Conservation (phyloP, 1,140 invertebrate species). For the Aphaenogaster rudis region DNA sequence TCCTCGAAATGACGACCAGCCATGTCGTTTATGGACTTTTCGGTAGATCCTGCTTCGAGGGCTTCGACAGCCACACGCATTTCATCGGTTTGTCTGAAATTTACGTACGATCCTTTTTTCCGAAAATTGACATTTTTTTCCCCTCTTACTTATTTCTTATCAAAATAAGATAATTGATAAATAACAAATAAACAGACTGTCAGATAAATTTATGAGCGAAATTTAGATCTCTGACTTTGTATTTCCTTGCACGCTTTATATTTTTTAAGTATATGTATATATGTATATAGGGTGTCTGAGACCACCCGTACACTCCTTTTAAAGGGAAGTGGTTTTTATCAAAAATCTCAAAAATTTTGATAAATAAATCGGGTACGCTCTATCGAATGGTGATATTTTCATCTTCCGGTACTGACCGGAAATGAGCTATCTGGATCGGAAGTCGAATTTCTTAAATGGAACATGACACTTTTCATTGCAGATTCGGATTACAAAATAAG, state of each 20-base stretch:
- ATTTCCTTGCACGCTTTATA: background rate
- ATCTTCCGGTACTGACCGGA: too few relatives aligned
- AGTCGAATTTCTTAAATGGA: too few relatives aligned
- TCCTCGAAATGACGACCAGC: conserved; percentile 93
- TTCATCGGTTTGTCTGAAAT: conserved; percentile 91
- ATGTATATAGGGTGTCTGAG: too few relatives aligned
- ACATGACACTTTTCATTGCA: too few relatives aligned
- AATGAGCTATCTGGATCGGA: too few relatives aligned
- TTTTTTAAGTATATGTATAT: too few relatives aligned
- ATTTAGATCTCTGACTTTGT: background rate
- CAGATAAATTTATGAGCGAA: background rate
- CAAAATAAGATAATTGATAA: background rate
- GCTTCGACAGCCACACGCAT: conserved; percentile 92
- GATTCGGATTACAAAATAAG: too few relatives aligned
- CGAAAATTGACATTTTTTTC: background rate
- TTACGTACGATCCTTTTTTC: conserved; percentile 1
- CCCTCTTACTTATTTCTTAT: background rate
- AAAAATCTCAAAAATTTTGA: too few relatives aligned
- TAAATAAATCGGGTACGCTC: too few relatives aligned
- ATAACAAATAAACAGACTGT: background rate
- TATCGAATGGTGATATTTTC: too few relatives aligned
- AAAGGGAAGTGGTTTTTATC: too few relatives aligned
- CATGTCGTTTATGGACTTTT: conserved; percentile 93
- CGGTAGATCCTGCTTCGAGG: conserved; percentile 89
- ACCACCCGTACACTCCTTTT: too few relatives aligned